These are phyloP conservation scores for Psittacula echo DNA, from an alignment of 2,797 vertebrate species.

Conservation along the genomic window DNA sequence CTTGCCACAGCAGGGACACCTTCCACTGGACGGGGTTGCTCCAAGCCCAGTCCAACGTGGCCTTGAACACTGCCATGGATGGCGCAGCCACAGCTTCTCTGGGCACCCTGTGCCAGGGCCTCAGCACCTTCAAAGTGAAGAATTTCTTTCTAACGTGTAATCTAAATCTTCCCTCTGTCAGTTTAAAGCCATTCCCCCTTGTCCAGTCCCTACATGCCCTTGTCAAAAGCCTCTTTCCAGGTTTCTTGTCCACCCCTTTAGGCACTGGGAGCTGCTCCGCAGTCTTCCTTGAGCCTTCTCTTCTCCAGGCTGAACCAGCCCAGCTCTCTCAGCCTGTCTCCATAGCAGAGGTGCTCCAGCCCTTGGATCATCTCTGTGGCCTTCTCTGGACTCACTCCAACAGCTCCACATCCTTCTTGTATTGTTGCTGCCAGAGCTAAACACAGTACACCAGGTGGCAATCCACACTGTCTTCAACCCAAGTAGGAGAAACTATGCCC, in stretches of 20 bases:
- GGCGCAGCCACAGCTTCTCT: not conserved
- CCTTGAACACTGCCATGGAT: not conserved
- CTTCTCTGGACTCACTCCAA: not conserved
- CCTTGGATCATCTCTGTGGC: not conserved
- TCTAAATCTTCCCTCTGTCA: not conserved
- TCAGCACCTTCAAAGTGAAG: not conserved
- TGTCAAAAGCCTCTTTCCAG: not conserved
- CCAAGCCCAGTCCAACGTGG: not conserved
- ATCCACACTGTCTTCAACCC: not conserved
- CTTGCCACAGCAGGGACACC: not conserved
- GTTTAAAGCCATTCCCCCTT: not conserved
- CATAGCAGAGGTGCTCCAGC: not conserved
- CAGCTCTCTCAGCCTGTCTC: not conserved
- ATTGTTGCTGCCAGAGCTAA: not conserved
- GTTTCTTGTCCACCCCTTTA: not conserved
- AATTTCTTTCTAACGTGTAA: not conserved
- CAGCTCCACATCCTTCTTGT: not conserved
- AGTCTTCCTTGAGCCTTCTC: not conserved
- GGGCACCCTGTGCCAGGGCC: not conserved
- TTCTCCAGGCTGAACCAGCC: not conserved
- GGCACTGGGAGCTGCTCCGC: not conserved
- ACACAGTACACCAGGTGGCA: not conserved
- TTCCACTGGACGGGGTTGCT: not conserved
- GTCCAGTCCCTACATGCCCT: not conserved
- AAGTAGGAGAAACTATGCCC: accelerated